These are phyloP conservation scores for Pipra filicauda DNA, from an alignment of 2,113 vertebrate species.

Conservation along the genomic window DNA sequence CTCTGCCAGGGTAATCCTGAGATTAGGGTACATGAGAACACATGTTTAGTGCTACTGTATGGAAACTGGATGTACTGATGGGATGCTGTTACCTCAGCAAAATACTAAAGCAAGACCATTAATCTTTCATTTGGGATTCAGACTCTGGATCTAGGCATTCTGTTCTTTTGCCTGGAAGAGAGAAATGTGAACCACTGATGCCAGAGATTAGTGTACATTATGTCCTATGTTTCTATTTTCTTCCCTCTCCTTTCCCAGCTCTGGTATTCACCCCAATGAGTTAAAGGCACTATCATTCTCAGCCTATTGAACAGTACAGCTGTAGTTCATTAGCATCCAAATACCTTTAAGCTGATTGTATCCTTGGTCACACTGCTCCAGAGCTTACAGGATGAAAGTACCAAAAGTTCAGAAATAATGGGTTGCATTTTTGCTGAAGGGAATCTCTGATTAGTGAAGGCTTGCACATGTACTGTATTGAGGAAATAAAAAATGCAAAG, in stretches of 20 bases:
- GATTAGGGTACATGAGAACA: neutral
- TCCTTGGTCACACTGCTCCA: slow-evolving; percentile 2
- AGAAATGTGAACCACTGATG: neutral
- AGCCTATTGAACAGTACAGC: neutral
- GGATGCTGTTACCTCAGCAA: neutral
- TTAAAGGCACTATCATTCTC: neutral
- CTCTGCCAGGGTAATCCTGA: neutral
- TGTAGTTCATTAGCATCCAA: slow-evolving; percentile 37
- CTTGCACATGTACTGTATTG: neutral
- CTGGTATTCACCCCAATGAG: neutral
- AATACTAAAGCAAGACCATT: neutral
- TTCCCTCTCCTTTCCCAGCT: neutral
- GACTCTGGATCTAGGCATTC: neutral
- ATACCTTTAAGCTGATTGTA: slow-evolving; percentile 18
- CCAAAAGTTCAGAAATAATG: slow-evolving; percentile 9
- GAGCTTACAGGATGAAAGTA: neutral
- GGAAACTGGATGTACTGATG: neutral
- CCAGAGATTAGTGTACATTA: neutral
- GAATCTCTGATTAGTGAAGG: neutral
- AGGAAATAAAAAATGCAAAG: neutral
- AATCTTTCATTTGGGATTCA: neutral
- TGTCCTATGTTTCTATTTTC: neutral
- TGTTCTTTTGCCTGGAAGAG: neutral
- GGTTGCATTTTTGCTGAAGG: neutral
- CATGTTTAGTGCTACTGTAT: neutral